Evolutionary conservation across 64 coral and sea anemone genomes (phyloP).

Genomic region (Acropora tenuis): DNA sequence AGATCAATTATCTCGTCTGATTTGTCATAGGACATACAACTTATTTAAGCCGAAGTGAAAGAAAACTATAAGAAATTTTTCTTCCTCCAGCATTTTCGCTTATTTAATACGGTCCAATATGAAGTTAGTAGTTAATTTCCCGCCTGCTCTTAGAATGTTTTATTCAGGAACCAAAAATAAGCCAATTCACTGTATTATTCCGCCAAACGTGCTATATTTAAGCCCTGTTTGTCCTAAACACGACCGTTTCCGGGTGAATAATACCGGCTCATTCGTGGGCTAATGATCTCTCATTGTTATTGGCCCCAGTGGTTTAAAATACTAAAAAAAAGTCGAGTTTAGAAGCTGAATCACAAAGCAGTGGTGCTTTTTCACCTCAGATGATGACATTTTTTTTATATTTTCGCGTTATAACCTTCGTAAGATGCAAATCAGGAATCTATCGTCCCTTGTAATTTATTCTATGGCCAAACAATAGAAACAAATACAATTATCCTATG

Average conservation of each 20-base stretch:
- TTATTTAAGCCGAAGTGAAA: not conserved
- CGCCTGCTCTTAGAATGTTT: not conserved
- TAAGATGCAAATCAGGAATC: not conserved
- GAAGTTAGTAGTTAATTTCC: not conserved
- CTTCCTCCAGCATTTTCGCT: not conserved
- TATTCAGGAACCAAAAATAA: no score
- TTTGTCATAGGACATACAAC: not conserved
- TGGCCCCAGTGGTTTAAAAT: not conserved
- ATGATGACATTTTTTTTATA: no score
- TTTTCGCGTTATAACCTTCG: not conserved
- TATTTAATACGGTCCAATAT: not conserved
- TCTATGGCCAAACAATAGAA: not conserved
- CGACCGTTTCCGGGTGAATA: conserved; percentile 21
- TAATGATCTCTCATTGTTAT: not conserved
- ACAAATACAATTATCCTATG: not conserved
- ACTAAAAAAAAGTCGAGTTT: not conserved
- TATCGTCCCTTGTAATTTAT: not conserved
- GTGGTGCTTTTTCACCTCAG: no score
- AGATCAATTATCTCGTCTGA: not conserved
- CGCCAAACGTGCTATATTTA: not conserved
- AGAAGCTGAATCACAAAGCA: not conserved
- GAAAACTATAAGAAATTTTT: not conserved
- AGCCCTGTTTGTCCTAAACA: not conserved
- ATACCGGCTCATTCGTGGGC: conserved; percentile 3
- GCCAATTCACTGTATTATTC: not conserved